Conservation (phyloP, 1,140 invertebrate genomes). For the Scaptomyza graminum region DNA sequence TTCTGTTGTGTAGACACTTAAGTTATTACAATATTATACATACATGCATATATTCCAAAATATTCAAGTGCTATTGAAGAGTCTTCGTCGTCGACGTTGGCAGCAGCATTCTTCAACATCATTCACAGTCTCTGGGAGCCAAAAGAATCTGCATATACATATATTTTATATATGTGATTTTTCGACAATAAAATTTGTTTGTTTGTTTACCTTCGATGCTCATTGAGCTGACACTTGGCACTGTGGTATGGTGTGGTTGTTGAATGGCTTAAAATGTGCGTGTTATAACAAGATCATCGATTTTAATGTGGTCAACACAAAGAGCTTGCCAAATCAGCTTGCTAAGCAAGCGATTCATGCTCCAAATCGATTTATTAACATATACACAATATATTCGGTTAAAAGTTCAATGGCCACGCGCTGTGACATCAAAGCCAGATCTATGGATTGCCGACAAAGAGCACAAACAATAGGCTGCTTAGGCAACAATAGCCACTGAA, state of each 20-base stretch:
- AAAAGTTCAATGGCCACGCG: slow-evolving; percentile 70
- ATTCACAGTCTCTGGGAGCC: slow-evolving; percentile 16
- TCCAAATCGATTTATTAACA: slow-evolving; percentile 51
- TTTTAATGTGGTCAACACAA: slow-evolving; percentile 39
- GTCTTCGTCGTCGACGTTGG: slow-evolving; percentile 6
- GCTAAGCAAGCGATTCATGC: slow-evolving; percentile 5
- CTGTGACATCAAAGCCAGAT: slow-evolving; percentile 62
- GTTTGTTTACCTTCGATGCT: slow-evolving; percentile 60
- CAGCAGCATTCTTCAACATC: slow-evolving; percentile 14
- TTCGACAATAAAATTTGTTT: slow-evolving; percentile 16
- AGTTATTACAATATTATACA: slow-evolving; percentile 79
- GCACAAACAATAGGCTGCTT: slow-evolving; percentile 4
- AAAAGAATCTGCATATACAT: slow-evolving; percentile 66
- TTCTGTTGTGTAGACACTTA: slow-evolving; percentile 80
- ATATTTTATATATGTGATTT: slow-evolving; percentile 10
- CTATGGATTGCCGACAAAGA: slow-evolving; percentile 55
- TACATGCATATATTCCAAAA: slow-evolving; percentile 51
- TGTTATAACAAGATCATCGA: slow-evolving; percentile 70
- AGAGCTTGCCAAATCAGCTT: slow-evolving; percentile 29
- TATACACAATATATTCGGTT: slow-evolving; percentile 22
- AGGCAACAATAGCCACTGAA: slow-evolving; percentile 20
- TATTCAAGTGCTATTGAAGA: slow-evolving; percentile 75
- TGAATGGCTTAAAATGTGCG: slow-evolving; percentile 45
- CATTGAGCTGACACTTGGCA: slow-evolving; percentile 64
- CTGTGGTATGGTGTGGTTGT: slow-evolving; percentile 8